A percentile compares a stretch with the other conserved stretches of the same genome.
phyloP scores from a whole-genome alignment of 2,113 vertebrate species.

The Boleophthalmus pectinirostris region DNA sequence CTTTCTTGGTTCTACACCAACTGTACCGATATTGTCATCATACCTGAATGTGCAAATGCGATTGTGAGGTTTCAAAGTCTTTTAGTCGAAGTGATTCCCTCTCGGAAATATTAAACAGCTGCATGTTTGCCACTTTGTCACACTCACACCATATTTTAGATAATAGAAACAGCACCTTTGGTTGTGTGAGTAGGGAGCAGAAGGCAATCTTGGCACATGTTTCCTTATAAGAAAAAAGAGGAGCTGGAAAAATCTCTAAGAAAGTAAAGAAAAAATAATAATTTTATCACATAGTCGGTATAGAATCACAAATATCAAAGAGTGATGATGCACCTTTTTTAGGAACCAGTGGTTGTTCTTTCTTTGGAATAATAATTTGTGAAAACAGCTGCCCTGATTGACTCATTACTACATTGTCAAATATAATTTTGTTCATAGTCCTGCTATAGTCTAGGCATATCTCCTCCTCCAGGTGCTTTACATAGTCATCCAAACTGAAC shows the following conservation, averaged over 20 bases:
- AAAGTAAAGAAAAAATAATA: neutral
- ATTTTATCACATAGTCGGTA: neutral
- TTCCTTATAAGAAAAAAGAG: conserved; percentile 76
- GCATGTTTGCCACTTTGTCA: conserved; percentile 79
- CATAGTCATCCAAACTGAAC: conserved; percentile 67
- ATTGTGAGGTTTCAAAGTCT: conserved; percentile 86
- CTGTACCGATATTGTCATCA: neutral
- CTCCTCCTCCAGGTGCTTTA: conserved; percentile 76
- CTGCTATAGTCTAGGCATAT: conserved; percentile 79
- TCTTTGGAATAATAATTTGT: conserved; percentile 82
- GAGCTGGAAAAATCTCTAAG: conserved; percentile 77
- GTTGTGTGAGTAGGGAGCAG: conserved; percentile 75
- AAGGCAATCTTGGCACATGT: conserved; percentile 74
- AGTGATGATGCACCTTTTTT: conserved; percentile 72
- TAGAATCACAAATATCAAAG: neutral
- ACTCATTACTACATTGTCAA: conserved; percentile 79
- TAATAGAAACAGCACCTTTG: conserved; percentile 81
- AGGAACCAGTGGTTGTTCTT: conserved; percentile 75
- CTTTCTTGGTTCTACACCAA: neutral
- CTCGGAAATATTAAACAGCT: conserved; percentile 80
- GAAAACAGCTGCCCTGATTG: conserved; percentile 76
- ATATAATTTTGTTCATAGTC: conserved; percentile 84
- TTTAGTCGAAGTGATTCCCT: conserved; percentile 78
- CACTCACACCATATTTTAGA: conserved; percentile 81
- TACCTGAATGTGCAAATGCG: conserved; percentile 84